Percentiles rank a stretch among this genome's conserved stretches.
These are phyloP conservation scores for Tuberolachnus salignus DNA, from an alignment of 2,888 invertebrate genomes.

Conservation along the genomic window DNA sequence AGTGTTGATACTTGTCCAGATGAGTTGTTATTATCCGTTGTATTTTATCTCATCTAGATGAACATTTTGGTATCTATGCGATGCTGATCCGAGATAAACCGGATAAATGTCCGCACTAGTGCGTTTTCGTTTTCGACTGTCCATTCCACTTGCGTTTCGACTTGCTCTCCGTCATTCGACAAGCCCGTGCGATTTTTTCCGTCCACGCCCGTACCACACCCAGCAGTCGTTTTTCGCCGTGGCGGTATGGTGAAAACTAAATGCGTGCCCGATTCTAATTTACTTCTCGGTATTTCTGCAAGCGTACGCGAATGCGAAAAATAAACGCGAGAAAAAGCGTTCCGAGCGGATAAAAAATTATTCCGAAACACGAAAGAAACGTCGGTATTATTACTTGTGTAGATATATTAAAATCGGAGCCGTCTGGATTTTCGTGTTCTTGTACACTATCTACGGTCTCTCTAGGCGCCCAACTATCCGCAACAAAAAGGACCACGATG, in stretches of 20 bases:
- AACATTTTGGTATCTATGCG: too few species aligned
- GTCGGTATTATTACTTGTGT: slow-evolving; percentile 42
- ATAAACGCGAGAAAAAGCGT: slow-evolving; percentile 35
- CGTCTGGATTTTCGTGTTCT: slow-evolving; percentile 35
- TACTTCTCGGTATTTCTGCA: slow-evolving; percentile 31
- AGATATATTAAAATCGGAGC: slow-evolving; percentile 32
- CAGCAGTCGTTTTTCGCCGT: slow-evolving; percentile 34
- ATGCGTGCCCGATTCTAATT: slow-evolving; percentile 13
- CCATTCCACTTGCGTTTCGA: slow-evolving; percentile 31
- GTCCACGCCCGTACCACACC: neutral
- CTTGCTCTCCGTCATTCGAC: slow-evolving; percentile 24
- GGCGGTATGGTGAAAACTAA: slow-evolving; percentile 8
- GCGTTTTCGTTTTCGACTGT: slow-evolving; percentile 25
- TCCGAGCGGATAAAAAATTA: slow-evolving; percentile 37
- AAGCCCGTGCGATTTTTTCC: slow-evolving; percentile 18
- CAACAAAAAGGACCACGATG: slow-evolving; percentile 52
- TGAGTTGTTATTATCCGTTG: too few species aligned
- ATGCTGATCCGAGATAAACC: too few species aligned
- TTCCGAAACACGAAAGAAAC: slow-evolving; percentile 37
- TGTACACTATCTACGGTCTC: slow-evolving; percentile 52
- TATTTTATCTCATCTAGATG: too few species aligned
- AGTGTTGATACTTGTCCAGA: too few species aligned
- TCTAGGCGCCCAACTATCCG: slow-evolving; percentile 51
- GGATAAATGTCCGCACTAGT: slow-evolving; percentile 34
- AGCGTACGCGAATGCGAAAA: slow-evolving; percentile 37